phyloP scores from a whole-genome alignment of 2,113 vertebrate species.

The Crotalus viridis region DNA sequence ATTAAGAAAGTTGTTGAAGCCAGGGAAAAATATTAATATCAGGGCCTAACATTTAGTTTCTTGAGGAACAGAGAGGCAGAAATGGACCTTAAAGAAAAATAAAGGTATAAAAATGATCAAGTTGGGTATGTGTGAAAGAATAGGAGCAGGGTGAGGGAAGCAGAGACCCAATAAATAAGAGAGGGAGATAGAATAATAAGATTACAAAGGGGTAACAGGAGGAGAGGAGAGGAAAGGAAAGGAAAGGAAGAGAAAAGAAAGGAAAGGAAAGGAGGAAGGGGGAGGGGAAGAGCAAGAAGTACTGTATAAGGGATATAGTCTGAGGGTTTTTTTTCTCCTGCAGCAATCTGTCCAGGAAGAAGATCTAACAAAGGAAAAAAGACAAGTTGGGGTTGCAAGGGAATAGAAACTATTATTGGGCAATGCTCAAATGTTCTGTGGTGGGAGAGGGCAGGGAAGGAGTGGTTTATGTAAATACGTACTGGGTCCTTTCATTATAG shows the following conservation, averaged over 20 bases:
- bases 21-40: background rate
- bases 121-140: background rate
- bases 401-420: background rate
- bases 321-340: background rate
- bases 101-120: background rate
- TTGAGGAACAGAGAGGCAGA: background rate
- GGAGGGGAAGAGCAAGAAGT: background rate
- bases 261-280: too few species aligned
- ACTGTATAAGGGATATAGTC: background rate
- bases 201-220: background rate
- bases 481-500: too few species aligned
- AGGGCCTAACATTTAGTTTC: background rate
- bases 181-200: background rate
- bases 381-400: background rate
- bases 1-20: background rate
- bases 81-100: background rate
- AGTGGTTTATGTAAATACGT: too few species aligned
- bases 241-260: too few species aligned
- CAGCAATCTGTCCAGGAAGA: background rate
- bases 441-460: background rate
- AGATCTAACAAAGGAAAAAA: background rate
- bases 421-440: background rate
- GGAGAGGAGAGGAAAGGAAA: background rate
- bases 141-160: background rate
- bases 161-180: background rate